A percentile compares a stretch with the other conserved stretches of the same genome.
Evolutionary conservation across 1,140 invertebrate species (phyloP).

Genomic region (Scaptomyza graminum): DNA sequence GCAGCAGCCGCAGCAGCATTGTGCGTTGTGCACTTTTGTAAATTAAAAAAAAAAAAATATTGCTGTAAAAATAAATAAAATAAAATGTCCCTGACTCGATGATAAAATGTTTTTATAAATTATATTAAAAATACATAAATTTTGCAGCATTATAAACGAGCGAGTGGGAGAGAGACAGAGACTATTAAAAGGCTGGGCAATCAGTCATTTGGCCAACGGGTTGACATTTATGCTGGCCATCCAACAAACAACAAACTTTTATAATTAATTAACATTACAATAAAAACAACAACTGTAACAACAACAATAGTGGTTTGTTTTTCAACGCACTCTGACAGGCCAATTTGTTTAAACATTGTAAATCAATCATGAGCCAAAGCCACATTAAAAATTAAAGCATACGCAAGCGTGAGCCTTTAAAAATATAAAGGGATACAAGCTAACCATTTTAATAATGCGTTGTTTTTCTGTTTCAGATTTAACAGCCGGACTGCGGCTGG

Average conservation of each 20-base stretch:
- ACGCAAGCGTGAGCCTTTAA: constrained; percentile 16
- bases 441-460: constrained; percentile 24
- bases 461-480: constrained; percentile 72
- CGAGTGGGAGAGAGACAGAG: background rate
- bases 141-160: constrained; percentile 39
- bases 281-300: constrained; percentile 18
- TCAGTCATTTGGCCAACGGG: constrained; percentile 65
- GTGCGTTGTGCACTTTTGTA: constrained; percentile 55
- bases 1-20: background rate
- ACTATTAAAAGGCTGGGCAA: constrained; percentile 39
- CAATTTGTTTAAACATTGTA: constrained; percentile 62
- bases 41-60: constrained; percentile 49
- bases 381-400: constrained; percentile 60
- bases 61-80: constrained; percentile 23
- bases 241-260: constrained; percentile 73
- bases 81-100: constrained; percentile 33
- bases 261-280: constrained; percentile 77
- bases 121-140: constrained; percentile 70
- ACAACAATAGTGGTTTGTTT: background rate
- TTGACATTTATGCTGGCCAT: constrained; percentile 59
- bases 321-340: constrained; percentile 16
- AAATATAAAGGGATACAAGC: background rate
- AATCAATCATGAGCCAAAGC: constrained; percentile 66
- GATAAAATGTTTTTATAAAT: constrained; percentile 76
- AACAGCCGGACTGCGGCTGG: constrained; percentile 85